Base-by-base conservation (phyloP, 2,113 vertebrate species). In the Xiphophorus hellerii region DNA sequence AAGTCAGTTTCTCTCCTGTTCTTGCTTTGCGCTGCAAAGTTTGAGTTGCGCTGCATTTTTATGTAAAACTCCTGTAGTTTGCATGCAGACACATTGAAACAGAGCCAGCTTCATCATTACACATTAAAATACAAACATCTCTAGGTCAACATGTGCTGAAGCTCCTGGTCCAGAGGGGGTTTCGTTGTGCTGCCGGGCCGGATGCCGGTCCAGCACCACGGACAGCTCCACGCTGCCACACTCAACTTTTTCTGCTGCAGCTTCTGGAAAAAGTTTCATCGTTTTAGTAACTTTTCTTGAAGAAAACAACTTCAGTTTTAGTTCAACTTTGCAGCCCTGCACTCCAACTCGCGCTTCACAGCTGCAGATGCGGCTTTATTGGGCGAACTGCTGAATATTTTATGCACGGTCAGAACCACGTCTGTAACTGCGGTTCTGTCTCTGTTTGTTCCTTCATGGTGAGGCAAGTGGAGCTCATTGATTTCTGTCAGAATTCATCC, bases 141-240 rank as follows among this genome's bases (percentile, higher is more conserved):
- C 22, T 54, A 0, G 7, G 25, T 7, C 22, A 54, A 54, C n/a
- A 1, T 25, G 51, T n/a, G 51, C 20, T 9, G 3, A 10, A 51
- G 51, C 66, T 76, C n/a, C 62, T 29, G 71, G 39, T 63, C 65
- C 22, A 67, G 79, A 60, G 12, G 67, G 69, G 35, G 8, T 54
- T 9, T 71, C 11, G 35, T 71, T 68, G 27, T 83, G 79, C 35
- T 72, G 30, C 11, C 31, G 73, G 81, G 30, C 60, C 42, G 76
- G 76, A 65, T 87, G 58, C 12, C 8, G 33, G 84, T 93, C 93
- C 91, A 93, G 91, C 74, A 94, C 93, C 86, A 85, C 13, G 89
- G 92, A 94, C 84, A 93, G 89, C 62, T 2, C 75, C 63, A 14
- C 27, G 61, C 73, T 48, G 33, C 70, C 62, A 39, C 37, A 33